These are phyloP conservation scores for Ricordea florida DNA, from an alignment of 92 coral and sea anemone genomes.

Conservation along the genomic window DNA sequence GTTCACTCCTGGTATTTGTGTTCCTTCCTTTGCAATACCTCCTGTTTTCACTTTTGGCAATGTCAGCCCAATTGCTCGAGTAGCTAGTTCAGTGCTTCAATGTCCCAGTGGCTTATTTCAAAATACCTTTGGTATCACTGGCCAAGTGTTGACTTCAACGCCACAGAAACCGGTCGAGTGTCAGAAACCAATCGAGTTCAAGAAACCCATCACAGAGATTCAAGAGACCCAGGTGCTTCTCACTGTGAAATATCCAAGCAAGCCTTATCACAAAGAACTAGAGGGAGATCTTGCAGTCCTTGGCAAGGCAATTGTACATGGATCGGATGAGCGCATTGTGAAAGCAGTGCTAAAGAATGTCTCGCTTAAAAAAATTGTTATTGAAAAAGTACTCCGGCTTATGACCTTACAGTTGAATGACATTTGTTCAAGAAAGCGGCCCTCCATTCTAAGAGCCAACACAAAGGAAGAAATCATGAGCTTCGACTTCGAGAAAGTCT, in stretches of 20 bases:
- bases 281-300: constrained; percentile 15
- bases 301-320: constrained; percentile 40
- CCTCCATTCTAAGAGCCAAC: constrained; percentile 31
- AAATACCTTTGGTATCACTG: neutral
- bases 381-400: constrained; percentile 39
- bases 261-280: constrained; percentile 18
- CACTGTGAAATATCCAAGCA: constrained; percentile 33
- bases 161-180: neutral
- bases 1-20: neutral
- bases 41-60: neutral
- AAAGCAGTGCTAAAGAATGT: constrained; percentile 3
- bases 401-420: constrained; percentile 24
- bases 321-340: constrained; percentile 14
- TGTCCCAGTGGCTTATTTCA: neutral
- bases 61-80: neutral
- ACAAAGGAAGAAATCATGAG: constrained; percentile 11
- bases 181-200: neutral
- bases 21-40: neutral
- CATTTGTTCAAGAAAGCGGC: constrained; percentile 35
- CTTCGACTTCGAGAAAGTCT: constrained; percentile 30
- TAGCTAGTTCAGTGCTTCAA: neutral
- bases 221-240: constrained; percentile 17
- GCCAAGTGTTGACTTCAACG: neutral
- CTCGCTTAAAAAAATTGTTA: constrained; percentile 6
- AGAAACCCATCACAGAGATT: neutral